Conservation (phyloP, 2,888 invertebrate species). For the Helleia helle region DNA sequence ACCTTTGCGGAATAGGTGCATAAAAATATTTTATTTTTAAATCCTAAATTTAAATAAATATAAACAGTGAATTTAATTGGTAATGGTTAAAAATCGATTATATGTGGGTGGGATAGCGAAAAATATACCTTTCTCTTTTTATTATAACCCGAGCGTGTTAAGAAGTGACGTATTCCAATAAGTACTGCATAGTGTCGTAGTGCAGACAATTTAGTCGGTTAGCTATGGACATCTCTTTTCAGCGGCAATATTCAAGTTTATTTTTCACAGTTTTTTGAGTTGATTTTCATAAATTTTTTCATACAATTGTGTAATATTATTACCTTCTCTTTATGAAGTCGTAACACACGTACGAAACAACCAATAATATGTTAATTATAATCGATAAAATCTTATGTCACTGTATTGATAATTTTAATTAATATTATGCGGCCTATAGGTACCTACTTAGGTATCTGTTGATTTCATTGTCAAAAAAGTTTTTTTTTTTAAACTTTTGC, state of each 20-base stretch:
- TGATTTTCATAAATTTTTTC: background rate
- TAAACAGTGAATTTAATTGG: slow-evolving; percentile 19
- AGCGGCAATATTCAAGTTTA: slow-evolving; percentile 15
- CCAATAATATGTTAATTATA: background rate
- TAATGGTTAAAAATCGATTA: slow-evolving; percentile 67
- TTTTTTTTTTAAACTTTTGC: too few species aligned
- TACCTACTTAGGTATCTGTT: too few species aligned
- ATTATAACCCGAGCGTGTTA: slow-evolving; percentile 49
- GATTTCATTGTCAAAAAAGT: too few species aligned
- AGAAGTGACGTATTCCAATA: slow-evolving; percentile 49
- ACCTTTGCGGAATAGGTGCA: background rate
- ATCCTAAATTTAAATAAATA: background rate
- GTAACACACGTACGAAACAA: too few species aligned
- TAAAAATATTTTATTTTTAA: background rate
- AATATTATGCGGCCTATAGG: background rate
- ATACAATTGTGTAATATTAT: background rate
- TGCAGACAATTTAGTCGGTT: slow-evolving; percentile 39
- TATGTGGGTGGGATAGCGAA: slow-evolving; percentile 62
- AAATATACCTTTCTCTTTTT: slow-evolving; percentile 37
- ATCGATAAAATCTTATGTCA: background rate
- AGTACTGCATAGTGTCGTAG: slow-evolving; percentile 34
- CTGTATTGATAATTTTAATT: background rate
- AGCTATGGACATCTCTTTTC: slow-evolving; percentile 29
- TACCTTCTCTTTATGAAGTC: too few species aligned
- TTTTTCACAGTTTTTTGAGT: slow-evolving; percentile 14